Base-by-base conservation (phyloP, 1,140 invertebrate genomes). In the Hypothenemus hampei region DNA sequence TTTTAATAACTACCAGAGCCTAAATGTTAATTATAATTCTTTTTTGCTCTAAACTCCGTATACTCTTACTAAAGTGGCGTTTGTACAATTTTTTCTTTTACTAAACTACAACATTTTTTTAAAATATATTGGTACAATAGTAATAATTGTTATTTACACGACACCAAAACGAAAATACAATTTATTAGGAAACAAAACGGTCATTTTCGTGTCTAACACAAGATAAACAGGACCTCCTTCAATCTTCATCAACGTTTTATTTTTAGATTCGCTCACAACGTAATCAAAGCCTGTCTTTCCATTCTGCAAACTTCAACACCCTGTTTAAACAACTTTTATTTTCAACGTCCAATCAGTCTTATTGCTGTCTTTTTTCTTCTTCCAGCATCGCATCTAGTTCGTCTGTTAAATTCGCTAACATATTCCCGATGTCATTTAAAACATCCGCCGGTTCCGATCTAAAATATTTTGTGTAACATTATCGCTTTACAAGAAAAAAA, bases 391-490 rank as follows among this genome's bases (percentile, higher is more conserved):
- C 91, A 72, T 95, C 92, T 41, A 96, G 74, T 73, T 96, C 91
- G 67, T 93, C 91, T 1, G 91, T 95, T 10, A 96, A 76, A 75
- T 93, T 93, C 44, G 91, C 91, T 51, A 96, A 73, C 92, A 96
- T 98, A 71, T 93, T 93, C 8, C 93, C 94, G 63, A 98, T 98
- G 70, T 98, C 93, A 69, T 92, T 94, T 11, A 98, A 80, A 8
- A 97, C 93, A 74, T 97, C 91, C 3, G 83, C 91, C 5, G 88
- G 86, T 61, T 91, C 89, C 31, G 77, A 59, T 60, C 69, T 66
- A 52, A 2, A 8, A 29, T 29, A 29, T 29, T 0, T 29, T 6
- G 26, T 29, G 6, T 29, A 29, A 29, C 26, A 0, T 7, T 29
- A n/a, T n/a, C n/a, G n/a, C n/a, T n/a, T n/a, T n/a, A n/a, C 26